phyloP scores from a whole-genome alignment of 2,113 vertebrate genomes.

The Dipodomys ordii region DNA sequence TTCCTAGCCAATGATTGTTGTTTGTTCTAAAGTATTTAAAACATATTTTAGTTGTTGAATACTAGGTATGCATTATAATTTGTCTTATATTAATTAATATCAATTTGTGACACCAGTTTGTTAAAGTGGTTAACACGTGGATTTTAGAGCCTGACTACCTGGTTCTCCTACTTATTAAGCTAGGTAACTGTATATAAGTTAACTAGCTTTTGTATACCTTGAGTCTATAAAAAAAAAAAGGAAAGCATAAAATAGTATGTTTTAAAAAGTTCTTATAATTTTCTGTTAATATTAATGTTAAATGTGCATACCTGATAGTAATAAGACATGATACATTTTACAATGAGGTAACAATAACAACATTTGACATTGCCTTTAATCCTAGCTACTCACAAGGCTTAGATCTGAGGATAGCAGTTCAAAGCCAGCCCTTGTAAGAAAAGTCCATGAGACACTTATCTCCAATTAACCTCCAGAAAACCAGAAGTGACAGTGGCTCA shows the following conservation, averaged over 20 bases:
- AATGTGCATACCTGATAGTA: too few species aligned
- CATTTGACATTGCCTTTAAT: neutral
- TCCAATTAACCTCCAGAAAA: too few species aligned
- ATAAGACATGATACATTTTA: neutral
- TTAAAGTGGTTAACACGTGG: neutral
- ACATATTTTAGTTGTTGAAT: neutral
- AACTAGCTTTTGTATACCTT: neutral
- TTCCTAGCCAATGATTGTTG: neutral
- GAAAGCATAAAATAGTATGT: neutral
- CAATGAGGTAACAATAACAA: neutral
- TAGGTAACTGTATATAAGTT: neutral
- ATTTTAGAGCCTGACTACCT: neutral
- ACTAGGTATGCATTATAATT: neutral
- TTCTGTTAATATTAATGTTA: too few species aligned
- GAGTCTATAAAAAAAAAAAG: neutral
- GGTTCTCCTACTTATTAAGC: neutral
- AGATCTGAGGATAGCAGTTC: too few species aligned
- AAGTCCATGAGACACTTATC: too few species aligned
- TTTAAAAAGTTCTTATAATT: neutral
- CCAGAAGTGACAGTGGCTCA: too few species aligned
- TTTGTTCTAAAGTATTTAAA: constrained; percentile 16
- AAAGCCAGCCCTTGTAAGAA: too few species aligned
- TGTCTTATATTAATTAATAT: neutral
- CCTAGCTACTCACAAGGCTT: too few species aligned
- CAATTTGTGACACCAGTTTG: neutral